These are phyloP conservation scores for Drosophila atripex DNA, from an alignment of 2,888 invertebrate genomes.

Conservation along the genomic window DNA sequence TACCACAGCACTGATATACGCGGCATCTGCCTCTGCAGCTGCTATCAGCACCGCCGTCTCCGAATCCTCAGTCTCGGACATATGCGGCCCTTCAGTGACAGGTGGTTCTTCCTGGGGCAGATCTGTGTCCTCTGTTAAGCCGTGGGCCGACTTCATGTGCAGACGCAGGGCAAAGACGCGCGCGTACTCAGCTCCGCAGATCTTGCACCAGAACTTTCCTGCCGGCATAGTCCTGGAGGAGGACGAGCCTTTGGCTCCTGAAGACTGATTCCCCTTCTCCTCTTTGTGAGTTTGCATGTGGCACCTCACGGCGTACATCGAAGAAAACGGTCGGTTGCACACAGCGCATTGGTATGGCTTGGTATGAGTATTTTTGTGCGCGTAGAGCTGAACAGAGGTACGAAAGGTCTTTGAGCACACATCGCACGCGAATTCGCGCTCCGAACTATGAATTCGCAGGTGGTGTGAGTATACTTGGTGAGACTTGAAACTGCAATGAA, in stretches of 20 bases:
- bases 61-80: slow-evolving; percentile 33
- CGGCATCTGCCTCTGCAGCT: slow-evolving; percentile 65
- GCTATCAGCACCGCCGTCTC: slow-evolving; percentile 73
- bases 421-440: slow-evolving; percentile 90
- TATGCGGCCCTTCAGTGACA: slow-evolving; percentile 9
- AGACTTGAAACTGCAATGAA: slow-evolving; percentile 87
- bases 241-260: neutral
- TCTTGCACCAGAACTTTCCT: slow-evolving; percentile 85
- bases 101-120: slow-evolving; percentile 14
- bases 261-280: slow-evolving; percentile 69
- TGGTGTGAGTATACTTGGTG: slow-evolving; percentile 92
- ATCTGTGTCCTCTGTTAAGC: slow-evolving; percentile 39
- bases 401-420: slow-evolving; percentile 92
- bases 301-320: slow-evolving; percentile 89
- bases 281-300: slow-evolving; percentile 90
- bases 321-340: slow-evolving; percentile 91
- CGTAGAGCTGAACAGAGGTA: slow-evolving; percentile 90
- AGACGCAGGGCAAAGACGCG: slow-evolving; percentile 90
- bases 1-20: slow-evolving; percentile 43
- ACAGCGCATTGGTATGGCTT: slow-evolving; percentile 91
- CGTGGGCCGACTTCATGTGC: slow-evolving; percentile 89
- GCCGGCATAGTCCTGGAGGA: slow-evolving; percentile 1
- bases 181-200: slow-evolving; percentile 91
- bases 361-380: slow-evolving; percentile 92
- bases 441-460: slow-evolving; percentile 89